Base-by-base conservation (phyloP, 2,113 vertebrate species). In the Varanus komodoensis region DNA sequence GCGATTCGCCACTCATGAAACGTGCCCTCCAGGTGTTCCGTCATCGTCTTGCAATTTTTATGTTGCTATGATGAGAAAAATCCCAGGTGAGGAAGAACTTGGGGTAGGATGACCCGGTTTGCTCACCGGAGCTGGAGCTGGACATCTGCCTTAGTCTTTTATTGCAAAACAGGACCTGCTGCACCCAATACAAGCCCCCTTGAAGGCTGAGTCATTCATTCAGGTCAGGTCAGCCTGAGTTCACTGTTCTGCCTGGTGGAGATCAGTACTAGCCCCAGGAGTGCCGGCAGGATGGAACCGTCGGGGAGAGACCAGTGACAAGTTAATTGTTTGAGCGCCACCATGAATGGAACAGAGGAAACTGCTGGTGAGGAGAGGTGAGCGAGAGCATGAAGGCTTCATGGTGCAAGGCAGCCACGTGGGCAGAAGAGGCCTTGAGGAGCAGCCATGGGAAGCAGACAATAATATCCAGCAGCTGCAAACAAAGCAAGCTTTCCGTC, bases 191-290 rank as follows among this genome's bases (percentile, higher is more conserved):
- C 4, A 21, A 29, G 1, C 12, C 0, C 25, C 19, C 34, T 34
- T 8, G 27, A 1, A 0, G 0, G 0, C 50, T 67, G 1, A 9
- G 71, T 23, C 5, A 11, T 5, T 0, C 6, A 15, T 0, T 71
- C 2, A 2, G n/a, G 1, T 1, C 77, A 89, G 69, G 44, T 48
- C 3, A 4, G 71, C 23, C 25, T 7, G 86, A 81, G 21, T 80
- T 84, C 27, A 0, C 1, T 61, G 6, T 80, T 80, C 93, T 81
- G 38, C 75, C 84, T 25, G 27, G 44, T 17, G 0, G 1, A 48
- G 71, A 87, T 74, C 61, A 87, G 11, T 0, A 0, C 44, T 17
- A 71, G 32, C 0, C 7, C 21, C 0, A 0, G 32, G 27, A 87
- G 54, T 61, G 48, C 1, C 0, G 64, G 34, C 0, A 3, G 25